Evolutionary conservation across 2,113 vertebrate species (phyloP).

Genomic region (Galemys pyrenaicus): DNA sequence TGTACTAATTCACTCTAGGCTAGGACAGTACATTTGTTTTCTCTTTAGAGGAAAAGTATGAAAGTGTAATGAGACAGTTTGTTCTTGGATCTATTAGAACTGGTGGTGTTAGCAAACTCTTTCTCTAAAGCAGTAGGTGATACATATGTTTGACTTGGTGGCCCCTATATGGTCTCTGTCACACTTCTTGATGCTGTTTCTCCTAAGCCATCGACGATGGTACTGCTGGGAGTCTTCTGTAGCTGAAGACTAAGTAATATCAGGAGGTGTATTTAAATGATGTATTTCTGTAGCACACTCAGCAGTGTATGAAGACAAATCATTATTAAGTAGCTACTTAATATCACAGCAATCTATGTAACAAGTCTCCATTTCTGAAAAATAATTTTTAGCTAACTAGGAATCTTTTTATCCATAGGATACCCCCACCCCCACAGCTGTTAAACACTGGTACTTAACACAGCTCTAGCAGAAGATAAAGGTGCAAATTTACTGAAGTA

Average conservation of each 20-base stretch:
- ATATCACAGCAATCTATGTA: background rate
- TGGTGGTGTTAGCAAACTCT: conserved; percentile 24
- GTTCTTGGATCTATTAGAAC: conserved; percentile 5
- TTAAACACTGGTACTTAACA: background rate
- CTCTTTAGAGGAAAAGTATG: conserved; percentile 45
- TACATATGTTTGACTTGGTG: conserved; percentile 14
- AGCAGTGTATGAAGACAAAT: background rate
- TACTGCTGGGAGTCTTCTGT: fast-evolving
- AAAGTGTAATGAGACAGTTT: conserved; percentile 54
- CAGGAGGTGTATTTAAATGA: background rate
- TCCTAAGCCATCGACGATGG: background rate
- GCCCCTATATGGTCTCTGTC: background rate
- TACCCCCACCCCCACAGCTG: background rate
- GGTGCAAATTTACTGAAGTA: too few relatives aligned
- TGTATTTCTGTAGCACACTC: background rate
- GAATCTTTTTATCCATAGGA: background rate
- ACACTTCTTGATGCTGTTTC: background rate
- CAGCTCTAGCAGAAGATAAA: background rate
- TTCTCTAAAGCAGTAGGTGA: background rate
- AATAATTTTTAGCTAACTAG: background rate
- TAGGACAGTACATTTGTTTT: conserved; percentile 61
- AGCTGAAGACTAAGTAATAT: background rate
- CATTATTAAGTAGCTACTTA: background rate
- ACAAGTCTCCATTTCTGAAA: background rate
- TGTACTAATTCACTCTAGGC: conserved; percentile 55